These are phyloP conservation scores for Trachymyrmex septentrionalis DNA, from an alignment of 1,140 invertebrate species.

Conservation along the genomic window DNA sequence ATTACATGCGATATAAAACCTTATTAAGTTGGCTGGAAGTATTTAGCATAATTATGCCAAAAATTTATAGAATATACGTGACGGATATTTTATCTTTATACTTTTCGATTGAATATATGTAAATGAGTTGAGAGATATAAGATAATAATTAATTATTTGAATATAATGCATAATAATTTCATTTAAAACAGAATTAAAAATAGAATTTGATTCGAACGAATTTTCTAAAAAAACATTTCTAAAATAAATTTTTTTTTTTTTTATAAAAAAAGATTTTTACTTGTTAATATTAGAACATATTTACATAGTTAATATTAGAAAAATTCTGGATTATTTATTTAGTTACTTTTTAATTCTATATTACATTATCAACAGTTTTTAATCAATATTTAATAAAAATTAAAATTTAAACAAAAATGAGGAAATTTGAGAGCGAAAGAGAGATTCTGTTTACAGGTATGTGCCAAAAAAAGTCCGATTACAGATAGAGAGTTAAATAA, in stretches of 20 bases:
- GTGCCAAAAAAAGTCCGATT: no score
- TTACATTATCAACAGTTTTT: no score
- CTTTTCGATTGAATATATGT: neutral
- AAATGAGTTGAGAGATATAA: conserved; percentile 4
- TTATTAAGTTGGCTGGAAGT: neutral
- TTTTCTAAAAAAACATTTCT: neutral
- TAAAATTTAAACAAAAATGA: no score
- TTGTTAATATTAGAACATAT: neutral
- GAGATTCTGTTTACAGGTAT: no score
- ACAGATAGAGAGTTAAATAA: neutral
- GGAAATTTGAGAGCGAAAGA: no score
- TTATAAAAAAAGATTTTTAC: neutral
- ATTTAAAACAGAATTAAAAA: no score
- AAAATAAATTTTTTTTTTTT: no score
- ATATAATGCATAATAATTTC: conserved; percentile 9
- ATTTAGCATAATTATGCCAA: neutral
- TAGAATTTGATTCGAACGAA: neutral
- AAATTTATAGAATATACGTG: neutral
- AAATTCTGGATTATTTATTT: no score
- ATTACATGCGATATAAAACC: conserved; percentile 3
- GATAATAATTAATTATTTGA: neutral
- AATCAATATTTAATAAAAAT: no score
- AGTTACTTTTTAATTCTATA: no score
- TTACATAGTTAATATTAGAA: no score
- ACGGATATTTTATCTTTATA: neutral